A percentile compares a stretch with the other conserved stretches of the same genome.
Evolutionary conservation across 2,113 vertebrate genomes (phyloP).

Genomic region (Anser brachyrhynchus): DNA sequence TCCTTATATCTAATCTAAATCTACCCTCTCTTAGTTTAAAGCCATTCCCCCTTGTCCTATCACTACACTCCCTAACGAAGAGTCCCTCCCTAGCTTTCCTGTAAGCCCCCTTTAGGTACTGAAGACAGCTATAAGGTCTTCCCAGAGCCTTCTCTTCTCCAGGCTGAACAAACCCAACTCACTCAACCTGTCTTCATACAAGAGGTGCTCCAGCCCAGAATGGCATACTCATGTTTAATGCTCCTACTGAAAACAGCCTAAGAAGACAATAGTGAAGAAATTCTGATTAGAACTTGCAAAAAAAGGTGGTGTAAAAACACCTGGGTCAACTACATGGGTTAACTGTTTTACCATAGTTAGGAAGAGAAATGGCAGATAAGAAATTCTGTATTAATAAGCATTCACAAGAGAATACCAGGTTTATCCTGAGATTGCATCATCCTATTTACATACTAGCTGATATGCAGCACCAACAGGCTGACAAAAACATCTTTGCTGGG

Average conservation of each 20-base stretch:
- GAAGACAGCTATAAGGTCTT: no score
- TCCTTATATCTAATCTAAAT: no score
- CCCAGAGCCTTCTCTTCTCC: no score
- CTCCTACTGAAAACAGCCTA: background rate
- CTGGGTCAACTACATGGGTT: background rate
- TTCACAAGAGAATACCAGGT: background rate
- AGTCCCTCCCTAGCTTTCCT: no score
- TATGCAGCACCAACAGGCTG: background rate
- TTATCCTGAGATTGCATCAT: conserved; percentile 5
- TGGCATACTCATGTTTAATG: rapidly evolving
- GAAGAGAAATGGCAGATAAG: background rate
- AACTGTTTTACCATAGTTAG: conserved; percentile 32
- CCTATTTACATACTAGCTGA: background rate
- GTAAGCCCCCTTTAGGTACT: no score
- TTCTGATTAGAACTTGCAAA: background rate
- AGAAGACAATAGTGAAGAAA: background rate
- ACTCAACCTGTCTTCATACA: no score
- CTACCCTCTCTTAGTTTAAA: no score
- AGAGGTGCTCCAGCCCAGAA: background rate
- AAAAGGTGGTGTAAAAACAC: background rate
- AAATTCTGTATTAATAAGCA: background rate
- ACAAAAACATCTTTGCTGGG: conserved; percentile 17
- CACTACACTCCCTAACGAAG: no score
- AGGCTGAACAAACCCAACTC: no score
- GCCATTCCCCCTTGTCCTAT: no score